Conservation (phyloP, 2,888 invertebrate species). For the Ethmia dodecea region DNA sequence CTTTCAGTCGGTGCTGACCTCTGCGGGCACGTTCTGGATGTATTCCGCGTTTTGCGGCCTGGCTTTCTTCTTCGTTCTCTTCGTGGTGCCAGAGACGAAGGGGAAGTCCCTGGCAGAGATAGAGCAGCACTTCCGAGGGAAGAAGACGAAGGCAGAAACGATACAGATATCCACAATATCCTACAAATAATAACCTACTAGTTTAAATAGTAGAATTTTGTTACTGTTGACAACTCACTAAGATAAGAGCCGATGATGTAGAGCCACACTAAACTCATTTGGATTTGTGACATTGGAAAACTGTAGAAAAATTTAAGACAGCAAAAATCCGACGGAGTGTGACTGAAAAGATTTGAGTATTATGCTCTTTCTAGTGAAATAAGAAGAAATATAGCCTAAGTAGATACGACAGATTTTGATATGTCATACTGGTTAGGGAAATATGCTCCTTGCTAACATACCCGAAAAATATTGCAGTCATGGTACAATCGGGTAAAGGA, state of each 20-base stretch:
- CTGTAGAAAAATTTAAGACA: not conserved
- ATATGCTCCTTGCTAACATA: no score
- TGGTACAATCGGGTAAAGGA: no score
- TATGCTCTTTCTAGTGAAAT: no score
- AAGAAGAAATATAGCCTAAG: no score
- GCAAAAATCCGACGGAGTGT: not conserved
- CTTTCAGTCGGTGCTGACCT: conserved; percentile 54
- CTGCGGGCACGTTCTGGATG: conserved; percentile 77
- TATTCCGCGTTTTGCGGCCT: conserved; percentile 68
- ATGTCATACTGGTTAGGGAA: no score
- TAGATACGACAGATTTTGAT: no score
- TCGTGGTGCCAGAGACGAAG: conserved; percentile 82
- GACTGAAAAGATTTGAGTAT: not conserved
- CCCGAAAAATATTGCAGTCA: no score
- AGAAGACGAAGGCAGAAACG: conserved; percentile 31
- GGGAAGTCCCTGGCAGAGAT: conserved; percentile 83
- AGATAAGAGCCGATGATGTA: not conserved
- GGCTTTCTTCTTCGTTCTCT: conserved; percentile 72
- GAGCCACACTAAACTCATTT: not conserved
- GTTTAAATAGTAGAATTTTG: not conserved
- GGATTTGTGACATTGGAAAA: not conserved
- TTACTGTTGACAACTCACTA: not conserved
- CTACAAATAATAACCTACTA: not conserved
- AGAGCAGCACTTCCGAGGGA: conserved; percentile 66
- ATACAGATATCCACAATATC: conserved; percentile 24